Conservation (phyloP, 92 coral and sea anemone genomes). For the Pocillopora meandrina region DNA sequence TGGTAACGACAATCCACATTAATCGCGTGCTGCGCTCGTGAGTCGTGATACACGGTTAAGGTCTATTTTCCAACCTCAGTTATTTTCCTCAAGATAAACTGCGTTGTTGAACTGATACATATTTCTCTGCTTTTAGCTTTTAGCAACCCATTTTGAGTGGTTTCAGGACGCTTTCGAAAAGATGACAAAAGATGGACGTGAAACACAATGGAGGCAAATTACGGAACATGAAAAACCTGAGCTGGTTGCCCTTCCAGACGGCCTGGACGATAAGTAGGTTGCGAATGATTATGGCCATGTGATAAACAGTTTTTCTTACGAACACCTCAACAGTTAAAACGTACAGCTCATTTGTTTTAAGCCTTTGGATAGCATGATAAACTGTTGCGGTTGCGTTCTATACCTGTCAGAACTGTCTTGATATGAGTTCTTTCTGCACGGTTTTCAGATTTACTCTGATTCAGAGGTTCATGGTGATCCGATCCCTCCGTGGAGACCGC, state of each 20-base stretch:
- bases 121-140: constrained; percentile 49
- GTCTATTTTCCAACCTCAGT: too few relatives aligned
- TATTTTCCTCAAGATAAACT: background rate
- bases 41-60: too few relatives aligned
- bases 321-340: too few relatives aligned
- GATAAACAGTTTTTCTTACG: too few relatives aligned
- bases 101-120: background rate
- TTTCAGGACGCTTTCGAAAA: constrained; percentile 98
- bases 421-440: background rate
- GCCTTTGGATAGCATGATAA: too few relatives aligned
- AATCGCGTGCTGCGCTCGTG: too few relatives aligned
- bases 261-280: constrained; percentile 93
- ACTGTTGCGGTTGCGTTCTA: too few relatives aligned
- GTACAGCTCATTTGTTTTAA: too few relatives aligned
- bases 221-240: constrained; percentile 98
- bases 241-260: constrained; percentile 93
- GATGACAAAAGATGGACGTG: constrained; percentile 98
- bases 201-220: constrained; percentile 98
- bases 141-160: constrained; percentile 95
- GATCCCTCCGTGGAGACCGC: constrained; percentile 96
- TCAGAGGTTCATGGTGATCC: constrained; percentile 96
- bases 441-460: constrained; percentile 79
- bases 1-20: too few relatives aligned
- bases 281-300: too few relatives aligned
- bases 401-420: too few relatives aligned